Percentiles rank a stretch among this genome's conserved stretches.
These are phyloP conservation scores for Steatornis caripensis DNA, from an alignment of 2,113 vertebrate species.

Conservation along the genomic window DNA sequence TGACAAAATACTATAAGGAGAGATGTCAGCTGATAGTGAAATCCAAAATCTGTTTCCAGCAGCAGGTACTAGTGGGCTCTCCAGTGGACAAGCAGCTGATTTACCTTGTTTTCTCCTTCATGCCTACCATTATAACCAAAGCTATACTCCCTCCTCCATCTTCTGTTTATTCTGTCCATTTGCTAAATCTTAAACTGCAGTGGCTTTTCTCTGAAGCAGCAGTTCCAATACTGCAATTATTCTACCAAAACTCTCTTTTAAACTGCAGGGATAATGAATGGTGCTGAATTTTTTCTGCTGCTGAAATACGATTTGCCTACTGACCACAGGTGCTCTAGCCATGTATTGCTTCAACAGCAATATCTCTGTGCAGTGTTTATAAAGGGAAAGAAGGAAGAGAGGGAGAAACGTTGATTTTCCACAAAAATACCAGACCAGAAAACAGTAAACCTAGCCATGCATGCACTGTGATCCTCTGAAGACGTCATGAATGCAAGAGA, in stretches of 20 bases:
- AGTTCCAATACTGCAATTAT: conserved; percentile 30
- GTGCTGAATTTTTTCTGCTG: background rate
- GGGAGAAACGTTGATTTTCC: background rate
- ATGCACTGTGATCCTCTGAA: background rate
- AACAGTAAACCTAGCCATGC: background rate
- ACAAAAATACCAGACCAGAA: background rate
- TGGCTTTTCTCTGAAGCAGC: background rate
- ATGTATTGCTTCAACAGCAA: background rate
- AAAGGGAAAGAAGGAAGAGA: background rate
- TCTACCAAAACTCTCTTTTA: conserved; percentile 9
- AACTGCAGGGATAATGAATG: conserved; percentile 41
- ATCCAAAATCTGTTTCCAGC: background rate
- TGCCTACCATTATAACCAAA: background rate
- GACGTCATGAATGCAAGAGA: background rate
- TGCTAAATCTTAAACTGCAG: background rate
- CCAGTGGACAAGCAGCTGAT: background rate
- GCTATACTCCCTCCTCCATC: background rate
- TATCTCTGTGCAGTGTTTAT: background rate
- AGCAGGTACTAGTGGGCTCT: background rate
- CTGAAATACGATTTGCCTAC: background rate
- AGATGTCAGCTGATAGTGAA: background rate
- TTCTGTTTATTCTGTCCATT: conserved; percentile 5
- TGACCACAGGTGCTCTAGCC: conserved; percentile 3
- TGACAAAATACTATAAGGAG: background rate
- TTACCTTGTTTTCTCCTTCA: background rate